phyloP scores from a whole-genome alignment of 92 coral and sea anemone genomes.

The Desmophyllum pertusum region DNA sequence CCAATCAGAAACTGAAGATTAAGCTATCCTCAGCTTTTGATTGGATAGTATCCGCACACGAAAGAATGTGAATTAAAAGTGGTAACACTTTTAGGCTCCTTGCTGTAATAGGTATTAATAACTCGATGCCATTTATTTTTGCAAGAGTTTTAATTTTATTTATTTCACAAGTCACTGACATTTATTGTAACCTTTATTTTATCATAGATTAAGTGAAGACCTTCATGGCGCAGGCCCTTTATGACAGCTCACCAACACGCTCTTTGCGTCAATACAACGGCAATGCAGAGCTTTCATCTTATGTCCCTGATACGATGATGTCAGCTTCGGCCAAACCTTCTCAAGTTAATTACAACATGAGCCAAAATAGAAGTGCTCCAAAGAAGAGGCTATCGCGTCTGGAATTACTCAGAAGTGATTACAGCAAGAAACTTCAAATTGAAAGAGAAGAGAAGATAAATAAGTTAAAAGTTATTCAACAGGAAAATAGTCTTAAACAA shows the following conservation, averaged over 20 bases:
- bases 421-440: conserved; percentile 78
- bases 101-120: too few relatives aligned
- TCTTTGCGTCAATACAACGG: conserved; percentile 21
- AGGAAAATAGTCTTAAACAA: conserved; percentile 38
- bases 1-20: too few relatives aligned
- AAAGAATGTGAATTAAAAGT: too few relatives aligned
- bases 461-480: conserved; percentile 52
- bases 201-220: conserved; percentile 2
- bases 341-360: conserved; percentile 61
- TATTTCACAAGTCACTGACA: not conserved
- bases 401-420: conserved; percentile 79
- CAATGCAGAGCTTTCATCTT: conserved; percentile 27
- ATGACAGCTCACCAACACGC: conserved; percentile 39
- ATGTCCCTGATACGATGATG: conserved; percentile 24
- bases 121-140: too few relatives aligned
- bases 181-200: not conserved
- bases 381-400: conserved; percentile 76
- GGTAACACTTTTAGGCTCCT: too few relatives aligned
- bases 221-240: conserved; percentile 46
- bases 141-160: too few relatives aligned
- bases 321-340: conserved; percentile 19
- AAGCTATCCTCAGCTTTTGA: too few relatives aligned
- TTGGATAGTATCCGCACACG: too few relatives aligned
- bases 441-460: conserved; percentile 81
- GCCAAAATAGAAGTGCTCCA: conserved; percentile 35